Conservation (phyloP, 2,888 invertebrate genomes). For the Cepaea hortensis region DNA sequence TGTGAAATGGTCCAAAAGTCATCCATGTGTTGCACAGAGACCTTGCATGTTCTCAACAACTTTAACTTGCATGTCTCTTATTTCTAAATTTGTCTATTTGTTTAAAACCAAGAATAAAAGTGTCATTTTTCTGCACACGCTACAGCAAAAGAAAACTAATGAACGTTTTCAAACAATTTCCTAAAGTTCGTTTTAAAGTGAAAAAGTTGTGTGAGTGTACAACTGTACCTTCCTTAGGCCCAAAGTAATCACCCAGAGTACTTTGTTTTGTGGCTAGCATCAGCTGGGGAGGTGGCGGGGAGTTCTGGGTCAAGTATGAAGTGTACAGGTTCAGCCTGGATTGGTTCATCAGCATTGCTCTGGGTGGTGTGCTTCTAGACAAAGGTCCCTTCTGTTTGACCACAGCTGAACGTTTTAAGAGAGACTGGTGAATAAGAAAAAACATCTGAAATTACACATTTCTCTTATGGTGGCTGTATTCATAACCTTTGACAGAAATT, state of each 20-base stretch:
- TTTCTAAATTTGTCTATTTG: too few species aligned
- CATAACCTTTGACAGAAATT: neutral
- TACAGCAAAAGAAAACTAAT: too few species aligned
- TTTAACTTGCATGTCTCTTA: too few species aligned
- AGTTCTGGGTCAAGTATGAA: constrained; percentile 9
- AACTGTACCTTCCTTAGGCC: neutral
- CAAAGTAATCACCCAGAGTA: constrained; percentile 23
- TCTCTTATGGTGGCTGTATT: neutral
- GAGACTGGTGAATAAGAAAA: neutral
- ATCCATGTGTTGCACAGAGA: too few species aligned
- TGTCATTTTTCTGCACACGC: too few species aligned
- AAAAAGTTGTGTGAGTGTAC: neutral
- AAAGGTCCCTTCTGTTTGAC: constrained; percentile 17
- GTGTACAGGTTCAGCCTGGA: neutral
- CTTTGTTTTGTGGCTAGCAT: constrained; percentile 24
- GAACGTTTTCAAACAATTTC: too few species aligned
- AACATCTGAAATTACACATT: neutral
- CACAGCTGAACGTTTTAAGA: neutral
- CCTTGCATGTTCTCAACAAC: too few species aligned
- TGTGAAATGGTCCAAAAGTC: too few species aligned
- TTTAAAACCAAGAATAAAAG: too few species aligned
- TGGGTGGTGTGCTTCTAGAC: constrained; percentile 23
- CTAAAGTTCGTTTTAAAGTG: too few species aligned
- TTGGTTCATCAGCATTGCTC: constrained; percentile 6
- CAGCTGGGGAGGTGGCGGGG: constrained; percentile 30